phyloP scores from a whole-genome alignment of 2,113 vertebrate genomes.

The Hypanus sabinus region DNA sequence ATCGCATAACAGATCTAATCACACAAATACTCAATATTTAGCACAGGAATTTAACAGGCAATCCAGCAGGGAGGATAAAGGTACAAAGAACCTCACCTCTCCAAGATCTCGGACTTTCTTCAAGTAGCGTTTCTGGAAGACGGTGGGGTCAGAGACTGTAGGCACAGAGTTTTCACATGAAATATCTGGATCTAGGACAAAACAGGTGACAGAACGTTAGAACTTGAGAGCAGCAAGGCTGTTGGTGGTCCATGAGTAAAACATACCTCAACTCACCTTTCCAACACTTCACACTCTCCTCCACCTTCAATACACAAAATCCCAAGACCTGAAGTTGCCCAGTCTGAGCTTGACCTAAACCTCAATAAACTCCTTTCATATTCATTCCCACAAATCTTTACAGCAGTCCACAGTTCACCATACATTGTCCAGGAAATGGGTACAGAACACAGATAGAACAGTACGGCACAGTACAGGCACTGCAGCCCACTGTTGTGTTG shows the following conservation, averaged over 20 bases:
- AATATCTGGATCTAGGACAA: slow-evolving; percentile 62
- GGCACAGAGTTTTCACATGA: slow-evolving; percentile 55
- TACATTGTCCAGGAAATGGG: neutral
- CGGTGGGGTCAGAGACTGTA: slow-evolving; percentile 57
- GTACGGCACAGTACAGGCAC: no score
- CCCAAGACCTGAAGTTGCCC: neutral
- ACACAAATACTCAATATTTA: no score
- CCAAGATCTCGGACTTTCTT: slow-evolving; percentile 76
- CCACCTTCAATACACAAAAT: neutral
- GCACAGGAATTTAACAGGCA: no score
- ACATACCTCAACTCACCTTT: neutral
- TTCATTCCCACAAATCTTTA: neutral
- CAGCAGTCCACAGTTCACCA: neutral
- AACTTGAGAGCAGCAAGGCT: neutral
- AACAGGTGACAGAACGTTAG: neutral
- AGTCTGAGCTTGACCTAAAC: neutral
- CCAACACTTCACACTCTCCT: neutral
- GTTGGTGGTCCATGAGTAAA: neutral
- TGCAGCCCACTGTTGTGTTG: no score
- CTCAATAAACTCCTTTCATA: neutral
- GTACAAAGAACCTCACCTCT: slow-evolving; percentile 58
- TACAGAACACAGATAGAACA: no score
- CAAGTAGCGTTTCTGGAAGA: slow-evolving; percentile 83
- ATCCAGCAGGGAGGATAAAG: neutral
- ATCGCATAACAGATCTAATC: neutral